phyloP scores from a whole-genome alignment of 1,140 invertebrate species.

The Cherax quadricarinatus region DNA sequence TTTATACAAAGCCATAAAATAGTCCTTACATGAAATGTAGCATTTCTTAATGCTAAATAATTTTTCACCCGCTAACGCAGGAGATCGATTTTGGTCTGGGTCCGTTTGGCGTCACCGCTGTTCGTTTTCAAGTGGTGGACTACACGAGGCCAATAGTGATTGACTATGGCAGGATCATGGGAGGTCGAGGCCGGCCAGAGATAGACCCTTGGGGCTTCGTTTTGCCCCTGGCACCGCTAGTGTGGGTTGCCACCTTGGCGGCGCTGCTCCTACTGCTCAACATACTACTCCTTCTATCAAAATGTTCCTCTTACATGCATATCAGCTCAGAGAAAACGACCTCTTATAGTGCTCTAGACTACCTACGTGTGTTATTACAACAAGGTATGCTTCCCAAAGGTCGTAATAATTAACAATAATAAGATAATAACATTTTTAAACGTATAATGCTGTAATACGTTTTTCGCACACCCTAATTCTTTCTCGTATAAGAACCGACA shows the following conservation, averaged over 20 bases:
- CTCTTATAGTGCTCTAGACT: not conserved
- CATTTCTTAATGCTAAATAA: no score
- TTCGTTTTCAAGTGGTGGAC: conserved; percentile 15
- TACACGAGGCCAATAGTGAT: conserved; percentile 11
- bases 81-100: conserved; percentile 28
- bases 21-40: no score
- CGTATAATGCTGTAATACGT: no score
- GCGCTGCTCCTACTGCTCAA: not conserved
- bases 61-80: not conserved
- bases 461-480: no score
- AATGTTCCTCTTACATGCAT: not conserved
- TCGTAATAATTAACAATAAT: no score
- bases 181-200: not conserved
- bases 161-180: conserved; percentile 27
- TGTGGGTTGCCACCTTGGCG: conserved; percentile 22
- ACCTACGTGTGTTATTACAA: not conserved
- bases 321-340: not conserved
- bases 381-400: not conserved
- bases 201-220: conserved; percentile 40
- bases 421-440: no score
- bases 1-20: no score
- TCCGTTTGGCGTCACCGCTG: conserved; percentile 16
- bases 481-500: no score
- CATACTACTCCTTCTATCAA: not conserved
- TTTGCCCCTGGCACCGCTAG: conserved; percentile 14